Evolutionary conservation across 1,140 invertebrate genomes (phyloP), one percentile per base, ranked within the genome.

Genomic region (Calycopis cecrops): DNA sequence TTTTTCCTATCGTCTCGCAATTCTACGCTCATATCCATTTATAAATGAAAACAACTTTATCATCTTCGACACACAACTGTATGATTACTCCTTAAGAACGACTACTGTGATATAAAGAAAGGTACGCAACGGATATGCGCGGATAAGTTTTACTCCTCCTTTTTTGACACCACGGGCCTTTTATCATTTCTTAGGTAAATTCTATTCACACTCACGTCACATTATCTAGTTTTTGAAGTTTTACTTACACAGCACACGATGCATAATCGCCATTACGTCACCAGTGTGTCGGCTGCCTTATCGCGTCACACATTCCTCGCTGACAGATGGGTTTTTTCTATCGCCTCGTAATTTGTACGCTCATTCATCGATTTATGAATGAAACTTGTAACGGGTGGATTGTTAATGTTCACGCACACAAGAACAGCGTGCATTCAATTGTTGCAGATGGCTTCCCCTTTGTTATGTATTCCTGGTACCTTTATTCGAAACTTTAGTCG

Each of bases 311-410:
- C 40, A 44, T 9, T 16, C 40, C 40, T 9, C 40, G 40, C 53
- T 48, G 37, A 57, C 55, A 57, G 55, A 57, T 57, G 55, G 34
- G 40, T 50, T 57, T 57, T 57, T 57, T 57, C 55, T 57, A 57
- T 50, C 48, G 12, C 37, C 42, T 48, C 53, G 53, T 57, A 57
- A 57, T 50, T 50, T n/a, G 18, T 12, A 6, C 55, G 48, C 12
- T 51, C 55, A 57, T 57, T 55, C 51, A 52, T 33, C 9, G 52
- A 11, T 33, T 47, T 33, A 10, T 57, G 34, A 56, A 49, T 40
- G 55, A 35, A 48, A 21, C 10, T 34, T 17, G 37, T 56, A 49
- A 37, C 49, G 48, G 47, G 44, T 55, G 52, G 28, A 47, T 48
- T 14, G 21, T 28, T 18, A 40, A 55, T 42, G 52, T 55, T 38